Percentiles rank a stretch among this genome's conserved stretches.
Evolutionary conservation across 2,113 vertebrate species (phyloP).

Genomic region (Scortum barcoo): DNA sequence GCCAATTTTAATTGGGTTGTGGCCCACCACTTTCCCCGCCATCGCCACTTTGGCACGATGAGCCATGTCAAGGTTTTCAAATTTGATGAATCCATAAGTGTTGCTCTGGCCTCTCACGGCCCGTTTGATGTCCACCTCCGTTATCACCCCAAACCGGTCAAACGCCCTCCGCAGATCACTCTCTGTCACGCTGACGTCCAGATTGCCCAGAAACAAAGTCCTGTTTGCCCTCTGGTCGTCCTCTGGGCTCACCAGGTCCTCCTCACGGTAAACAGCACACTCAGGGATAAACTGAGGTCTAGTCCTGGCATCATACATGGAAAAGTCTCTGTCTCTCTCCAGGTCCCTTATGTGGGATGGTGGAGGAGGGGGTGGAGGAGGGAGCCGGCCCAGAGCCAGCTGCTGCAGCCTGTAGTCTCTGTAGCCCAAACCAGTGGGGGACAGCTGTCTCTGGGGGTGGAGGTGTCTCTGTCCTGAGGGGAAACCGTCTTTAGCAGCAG

Average conservation of each 20-base stretch:
- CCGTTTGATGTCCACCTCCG: slow-evolving; percentile 97
- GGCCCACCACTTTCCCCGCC: slow-evolving; percentile 95
- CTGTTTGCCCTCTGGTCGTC: slow-evolving; percentile 96
- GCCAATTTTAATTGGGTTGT: slow-evolving; percentile 95
- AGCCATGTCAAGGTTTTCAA: slow-evolving; percentile 98
- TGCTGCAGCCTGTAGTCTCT: slow-evolving; percentile 95
- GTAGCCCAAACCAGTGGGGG: slow-evolving; percentile 90
- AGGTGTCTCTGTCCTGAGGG: slow-evolving; percentile 83
- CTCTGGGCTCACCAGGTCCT: slow-evolving; percentile 91
- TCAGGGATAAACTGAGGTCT: slow-evolving; percentile 90
- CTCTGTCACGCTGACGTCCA: slow-evolving; percentile 94
- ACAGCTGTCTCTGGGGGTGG: slow-evolving; percentile 87
- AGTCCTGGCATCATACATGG: slow-evolving; percentile 90
- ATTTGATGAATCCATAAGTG: slow-evolving; percentile 97
- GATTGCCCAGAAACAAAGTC: slow-evolving; percentile 96
- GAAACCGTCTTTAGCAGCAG: slow-evolving; percentile 89
- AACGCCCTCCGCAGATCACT: slow-evolving; percentile 92
- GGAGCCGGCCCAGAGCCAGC: slow-evolving; percentile 91
- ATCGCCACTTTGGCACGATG: slow-evolving; percentile 96
- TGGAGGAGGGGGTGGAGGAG: slow-evolving; percentile 83
- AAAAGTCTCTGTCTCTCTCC: slow-evolving; percentile 90
- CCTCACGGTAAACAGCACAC: slow-evolving; percentile 88
- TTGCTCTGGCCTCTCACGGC: slow-evolving; percentile 90
- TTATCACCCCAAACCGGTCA: slow-evolving; percentile 96
- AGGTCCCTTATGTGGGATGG: slow-evolving; percentile 89